Base-by-base conservation (phyloP, 2,113 vertebrate species). In the Leuciscus idus region DNA sequence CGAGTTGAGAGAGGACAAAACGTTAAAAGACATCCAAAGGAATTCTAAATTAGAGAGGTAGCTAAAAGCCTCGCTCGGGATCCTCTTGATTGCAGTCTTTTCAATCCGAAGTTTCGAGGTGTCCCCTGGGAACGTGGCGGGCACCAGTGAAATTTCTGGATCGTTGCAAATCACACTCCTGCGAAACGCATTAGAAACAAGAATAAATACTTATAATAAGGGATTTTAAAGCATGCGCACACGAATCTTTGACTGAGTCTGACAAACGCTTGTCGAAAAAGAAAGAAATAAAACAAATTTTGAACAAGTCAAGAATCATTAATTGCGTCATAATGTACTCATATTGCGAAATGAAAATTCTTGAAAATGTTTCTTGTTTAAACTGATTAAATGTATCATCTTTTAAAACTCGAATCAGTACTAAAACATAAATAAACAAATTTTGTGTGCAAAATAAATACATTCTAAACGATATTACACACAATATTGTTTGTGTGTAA, bases 21-120 rank as follows among this genome's bases (percentile, higher is more conserved):
- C 94, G 83, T 99, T 99, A 76, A 98, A 98, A 84, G 98, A 97
- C 96, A 99, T 95, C 98, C 98, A 99, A 78, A 99, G 95, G 92
- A 97, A 98, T 84, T 99, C 97, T 91, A 99, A 93, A 91, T 91
- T 95, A 87, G 94, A 93, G n/a, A 98, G 96, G 3, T 91, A 91
- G 23, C 93, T 91, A 89, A 99, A 98, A 86, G 97, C 95, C 89
- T 97, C 97, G 48, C 93, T 96, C 0, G 97, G 95, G 83, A 99
- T 95, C 86, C 94, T 94, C 86, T 96, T 94, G 50, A 99, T 96
- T 89, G 96, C 94, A 0, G 98, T 99, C 92, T 98, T 97, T 86
- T 99, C 97, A 89, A 99, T 96, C 19, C 96, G 94, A 79, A 99
- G 95, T 88, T 96, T 97, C 90, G 90, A 95, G 0, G 98, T 98